Evolutionary conservation across 2,797 vertebrate genomes (phyloP), one percentile per base, ranked within the genome.

Genomic region (Danio tinwini): DNA sequence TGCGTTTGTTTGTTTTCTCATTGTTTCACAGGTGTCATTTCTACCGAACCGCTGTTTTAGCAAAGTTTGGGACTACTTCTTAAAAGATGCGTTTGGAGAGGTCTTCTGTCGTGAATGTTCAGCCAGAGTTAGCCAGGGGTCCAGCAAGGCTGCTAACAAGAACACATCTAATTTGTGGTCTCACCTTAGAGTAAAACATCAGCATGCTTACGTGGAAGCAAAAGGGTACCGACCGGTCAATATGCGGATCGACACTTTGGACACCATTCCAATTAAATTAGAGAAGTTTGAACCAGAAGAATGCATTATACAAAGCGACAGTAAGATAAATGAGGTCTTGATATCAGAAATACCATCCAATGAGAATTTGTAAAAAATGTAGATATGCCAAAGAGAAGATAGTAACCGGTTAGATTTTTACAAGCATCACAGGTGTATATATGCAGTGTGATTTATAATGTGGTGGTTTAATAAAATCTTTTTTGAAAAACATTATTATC

Each of bases 121-220:
- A 12, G 65, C 76, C 65, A 78, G 29, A 61, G 37, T 78, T 61
- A 78, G 76, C 76, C 76, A 61, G 65, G 76, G 76, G 7, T 78
- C 76, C 55, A 78, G 16, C 29, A 59, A 52, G 13, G 76, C 63
- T 42, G 56, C 53, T 44, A 42, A 16, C 29, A 78, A 45, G 45
- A 78, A 78, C 65, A 78, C 76, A 0, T 69, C 76, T 70, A 78
- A 78, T 70, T 69, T 78, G 47, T 78, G 76, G 76, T 40, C 55
- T 69, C 76, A 78, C 59, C 65, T 78, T 52, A 52, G 21, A 78
- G 7, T 17, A 70, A 69, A 69, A 4, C 76, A 78, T 29, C 56
- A 7, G 19, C 56, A 10, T 21, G 45, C 37, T 3, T 78, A n/a
- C 19, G 50, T 78, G 10, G 65, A 70, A 55, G 76, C 64, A 1